These are phyloP conservation scores for Drosophila prostipennis DNA, from an alignment of 2,888 invertebrate genomes.

Conservation along the genomic window DNA sequence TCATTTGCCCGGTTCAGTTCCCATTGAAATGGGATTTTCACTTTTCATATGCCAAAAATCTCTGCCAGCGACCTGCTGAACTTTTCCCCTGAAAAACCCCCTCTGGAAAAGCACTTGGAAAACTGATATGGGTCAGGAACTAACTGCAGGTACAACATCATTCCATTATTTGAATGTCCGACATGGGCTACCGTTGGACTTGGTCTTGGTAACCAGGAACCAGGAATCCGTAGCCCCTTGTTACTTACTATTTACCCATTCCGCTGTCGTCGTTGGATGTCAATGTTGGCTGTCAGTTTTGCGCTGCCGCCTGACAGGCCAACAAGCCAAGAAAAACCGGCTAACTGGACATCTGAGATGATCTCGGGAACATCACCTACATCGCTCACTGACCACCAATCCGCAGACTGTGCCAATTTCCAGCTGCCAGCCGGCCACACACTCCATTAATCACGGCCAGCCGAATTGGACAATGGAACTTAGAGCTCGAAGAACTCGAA, in stretches of 20 bases:
- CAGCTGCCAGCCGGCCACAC: slow-evolving; percentile 48
- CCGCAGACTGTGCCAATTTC: slow-evolving; percentile 64
- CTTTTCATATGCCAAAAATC: slow-evolving; percentile 59
- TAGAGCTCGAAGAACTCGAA: slow-evolving; percentile 5
- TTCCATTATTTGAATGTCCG: slow-evolving; percentile 76
- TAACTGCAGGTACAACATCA: slow-evolving; percentile 42
- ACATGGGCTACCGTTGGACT: slow-evolving; percentile 71
- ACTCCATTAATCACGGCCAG: slow-evolving; percentile 67
- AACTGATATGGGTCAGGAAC: slow-evolving; percentile 61
- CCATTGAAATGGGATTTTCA: slow-evolving; percentile 63
- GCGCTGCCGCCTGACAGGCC: slow-evolving; percentile 73
- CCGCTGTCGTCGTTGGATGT: slow-evolving; percentile 54
- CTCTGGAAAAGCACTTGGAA: slow-evolving; percentile 17
- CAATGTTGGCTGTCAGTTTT: slow-evolving; percentile 80
- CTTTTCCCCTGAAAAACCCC: slow-evolving; percentile 41
- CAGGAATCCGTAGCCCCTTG: slow-evolving; percentile 29
- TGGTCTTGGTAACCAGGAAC: neutral
- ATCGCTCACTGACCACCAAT: slow-evolving; percentile 18
- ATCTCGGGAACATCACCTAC: slow-evolving; percentile 37
- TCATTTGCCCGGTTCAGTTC: slow-evolving; percentile 54
- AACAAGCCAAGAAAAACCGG: slow-evolving; percentile 63
- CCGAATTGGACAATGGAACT: slow-evolving; percentile 51
- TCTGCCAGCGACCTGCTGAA: slow-evolving; percentile 62
- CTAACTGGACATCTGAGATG: slow-evolving; percentile 66
- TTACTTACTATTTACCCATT: slow-evolving; percentile 43